phyloP scores from a whole-genome alignment of 2,797 vertebrate genomes.

The Sebastolobus altivelis region DNA sequence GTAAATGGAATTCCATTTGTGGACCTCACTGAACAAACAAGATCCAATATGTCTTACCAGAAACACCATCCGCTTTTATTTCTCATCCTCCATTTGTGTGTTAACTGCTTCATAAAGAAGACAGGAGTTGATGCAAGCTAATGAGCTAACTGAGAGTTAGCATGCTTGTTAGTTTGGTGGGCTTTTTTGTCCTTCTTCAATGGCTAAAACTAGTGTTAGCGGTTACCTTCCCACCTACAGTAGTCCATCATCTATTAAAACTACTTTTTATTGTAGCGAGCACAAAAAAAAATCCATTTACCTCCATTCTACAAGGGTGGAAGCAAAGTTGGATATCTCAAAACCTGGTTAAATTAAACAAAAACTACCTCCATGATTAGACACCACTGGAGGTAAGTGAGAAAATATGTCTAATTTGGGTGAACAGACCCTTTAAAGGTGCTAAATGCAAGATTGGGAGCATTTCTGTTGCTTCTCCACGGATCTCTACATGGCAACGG shows the following conservation, averaged over 20 bases:
- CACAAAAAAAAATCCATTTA: no score
- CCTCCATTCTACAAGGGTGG: no score
- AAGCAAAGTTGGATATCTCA: not conserved
- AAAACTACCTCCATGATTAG: not conserved
- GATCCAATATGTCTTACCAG: conserved; percentile 1
- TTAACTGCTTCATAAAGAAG: conserved; percentile 7
- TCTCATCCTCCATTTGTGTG: not conserved
- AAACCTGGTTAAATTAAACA: not conserved
- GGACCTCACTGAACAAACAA: not conserved
- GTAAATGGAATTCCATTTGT: not conserved
- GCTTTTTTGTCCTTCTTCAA: no score
- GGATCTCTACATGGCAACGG: no score
- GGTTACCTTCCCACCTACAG: not conserved
- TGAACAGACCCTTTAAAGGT: not conserved
- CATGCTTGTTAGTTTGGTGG: no score
- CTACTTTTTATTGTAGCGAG: not conserved
- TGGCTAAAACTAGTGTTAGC: not conserved
- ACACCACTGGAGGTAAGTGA: not conserved
- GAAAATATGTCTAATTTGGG: not conserved
- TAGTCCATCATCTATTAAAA: not conserved
- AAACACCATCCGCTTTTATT: conserved; percentile 2
- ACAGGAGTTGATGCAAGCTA: not conserved
- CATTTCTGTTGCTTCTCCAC: no score
- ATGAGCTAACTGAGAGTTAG: no score
- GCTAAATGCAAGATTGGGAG: no score